Conservation (phyloP, 2,113 vertebrate genomes). For the Danio rerio region DNA sequence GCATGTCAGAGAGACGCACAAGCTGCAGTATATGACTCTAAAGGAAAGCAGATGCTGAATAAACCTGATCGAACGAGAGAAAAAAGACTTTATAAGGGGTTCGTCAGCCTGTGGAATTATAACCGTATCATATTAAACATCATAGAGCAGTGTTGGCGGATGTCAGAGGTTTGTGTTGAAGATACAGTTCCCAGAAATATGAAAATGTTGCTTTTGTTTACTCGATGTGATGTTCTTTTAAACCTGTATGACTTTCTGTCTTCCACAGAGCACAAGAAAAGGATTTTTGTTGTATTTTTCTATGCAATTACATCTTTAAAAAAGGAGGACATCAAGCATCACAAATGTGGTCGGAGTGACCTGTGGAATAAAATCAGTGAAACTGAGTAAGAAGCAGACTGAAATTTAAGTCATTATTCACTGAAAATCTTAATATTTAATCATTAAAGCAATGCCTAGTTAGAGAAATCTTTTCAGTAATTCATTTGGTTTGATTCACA, state of each 20-base stretch:
- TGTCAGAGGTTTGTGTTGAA: background rate
- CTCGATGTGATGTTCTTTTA: background rate
- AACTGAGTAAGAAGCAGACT: background rate
- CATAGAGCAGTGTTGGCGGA: background rate
- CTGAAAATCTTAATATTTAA: background rate
- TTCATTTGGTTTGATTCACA: too few relatives aligned
- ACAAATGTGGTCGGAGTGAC: background rate
- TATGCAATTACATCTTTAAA: background rate
- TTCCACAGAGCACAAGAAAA: background rate
- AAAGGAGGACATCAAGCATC: background rate
- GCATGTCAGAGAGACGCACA: conserved; percentile 7
- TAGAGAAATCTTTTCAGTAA: too few relatives aligned
- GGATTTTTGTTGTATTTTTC: background rate
- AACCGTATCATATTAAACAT: conserved; percentile 6
- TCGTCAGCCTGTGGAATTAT: background rate
- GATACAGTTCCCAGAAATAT: background rate
- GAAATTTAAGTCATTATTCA: background rate
- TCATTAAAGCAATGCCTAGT: background rate
- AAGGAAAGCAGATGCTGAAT: conserved; percentile 18
- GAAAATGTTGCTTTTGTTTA: background rate
- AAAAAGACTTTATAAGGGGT: background rate
- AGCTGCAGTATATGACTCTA: conserved; percentile 29
- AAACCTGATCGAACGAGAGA: background rate
- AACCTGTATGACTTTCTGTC: background rate
- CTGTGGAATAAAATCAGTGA: background rate